Evolutionary conservation across 2,113 vertebrate species (phyloP), one percentile per base, ranked within the genome.

Genomic region (Irena cyanogastra): DNA sequence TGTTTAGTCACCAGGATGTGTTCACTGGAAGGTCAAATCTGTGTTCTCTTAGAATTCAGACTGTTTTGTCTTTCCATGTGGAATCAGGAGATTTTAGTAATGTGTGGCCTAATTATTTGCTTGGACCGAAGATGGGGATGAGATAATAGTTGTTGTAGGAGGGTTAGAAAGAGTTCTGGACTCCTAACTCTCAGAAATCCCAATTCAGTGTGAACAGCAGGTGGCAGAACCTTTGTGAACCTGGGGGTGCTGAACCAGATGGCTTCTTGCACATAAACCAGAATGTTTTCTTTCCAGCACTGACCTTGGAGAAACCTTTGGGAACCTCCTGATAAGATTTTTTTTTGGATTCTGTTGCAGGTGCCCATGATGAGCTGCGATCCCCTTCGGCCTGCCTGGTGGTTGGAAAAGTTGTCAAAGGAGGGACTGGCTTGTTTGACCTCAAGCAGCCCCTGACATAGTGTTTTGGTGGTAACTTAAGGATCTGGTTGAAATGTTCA

Each of bases 341-440:
- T 52, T 52, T n/a, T 82, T 66, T 79, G n/a, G 16, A 49, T 56
- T 94, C 18, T 92, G 19, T 74, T 87, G 31, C 95, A 99, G 99
- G 99, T 22, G 98, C 98, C 65, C 95, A 96, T 0, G 99, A 99
- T 30, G 96, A 98, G 41, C 98, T 99, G 87, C 96, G 94, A 19
- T 99, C 99, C 6, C 99, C 99, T 13, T 99, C 99, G 0, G 99
- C 99, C 7, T 99, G 99, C 93, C 97, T 99, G 3, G 99, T 99
- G 69, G 98, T 98, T 4, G 99, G 99, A 22, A 99, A 99, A 79
- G 98, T 99, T 5, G 99, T 99, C 54, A 99, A 97, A 97, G 99
- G 99, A 49, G 99, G 99, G 57, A 99, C 99, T 1, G 99, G 99
- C 42, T 97, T 99, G 68, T 99, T 99, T 90, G 99, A 99, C 45